Base-by-base conservation (phyloP, 2,797 vertebrate genomes). In the Myripristis murdjan region DNA sequence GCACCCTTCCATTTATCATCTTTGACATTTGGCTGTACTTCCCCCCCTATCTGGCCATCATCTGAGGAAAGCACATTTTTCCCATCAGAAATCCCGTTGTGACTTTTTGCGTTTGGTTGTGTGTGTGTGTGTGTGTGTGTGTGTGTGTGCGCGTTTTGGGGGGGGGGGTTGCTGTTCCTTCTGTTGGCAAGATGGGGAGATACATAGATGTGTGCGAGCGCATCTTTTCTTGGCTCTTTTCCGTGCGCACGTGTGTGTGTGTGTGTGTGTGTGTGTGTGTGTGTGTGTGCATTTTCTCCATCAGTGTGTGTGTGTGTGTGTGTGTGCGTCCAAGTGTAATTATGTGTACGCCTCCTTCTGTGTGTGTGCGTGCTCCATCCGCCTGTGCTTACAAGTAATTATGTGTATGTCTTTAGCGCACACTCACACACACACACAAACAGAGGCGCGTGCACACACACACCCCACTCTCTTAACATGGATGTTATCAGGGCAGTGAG, bases 41-140 rank as follows among this genome's bases (percentile, higher is more conserved):
- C 73, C 79, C 59, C 64, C 81, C 77, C 64, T 92, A 94, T 94
- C 93, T 90, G 89, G 79, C 89, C 92, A 91, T 92, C 93, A 94
- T 94, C 94, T 94, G 92, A 93, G 92, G 88, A 91, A 92, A 93
- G 91, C 93, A 94, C 91, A 93, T 94, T 94, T 95, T 95, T 91
- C 93, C 94, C 93, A 94, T 94, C 93, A 94, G 85, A 94, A 94
- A 93, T 91, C 92, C 91, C 76, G 86, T 90, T 90, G 93, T 94
- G 94, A 92, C 91, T 94, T 94, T 91, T 92, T 89, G 88, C 89
- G 84, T 92, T 62, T 68, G 61, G 44, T 33, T 54, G 28, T 47
- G 31, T 33, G 24, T 11, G 48, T 5, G 49, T 16, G 49, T n/a
- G 51, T 31, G 26, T 10, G 61, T 31, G 65, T 35, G 35, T 53